Evolutionary conservation across 2,888 invertebrate genomes (phyloP), one percentile per base, ranked within the genome.

Genomic region (Hydrotaea cyrtoneurina): DNA sequence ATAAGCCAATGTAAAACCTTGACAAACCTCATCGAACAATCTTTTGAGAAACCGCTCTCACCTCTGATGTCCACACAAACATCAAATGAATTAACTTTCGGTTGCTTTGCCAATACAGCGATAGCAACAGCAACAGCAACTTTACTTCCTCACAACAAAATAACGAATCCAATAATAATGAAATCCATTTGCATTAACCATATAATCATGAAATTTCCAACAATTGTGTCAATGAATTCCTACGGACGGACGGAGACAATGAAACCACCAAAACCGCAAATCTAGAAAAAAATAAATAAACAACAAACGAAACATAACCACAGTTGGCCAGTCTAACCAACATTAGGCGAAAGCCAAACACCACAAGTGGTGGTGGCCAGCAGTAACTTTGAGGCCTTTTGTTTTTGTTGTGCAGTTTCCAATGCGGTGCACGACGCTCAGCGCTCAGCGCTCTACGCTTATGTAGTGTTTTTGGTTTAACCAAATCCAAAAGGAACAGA

Each of bases 201-300:
- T 59, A 66, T 71, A 71, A 73, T 73, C 73, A 73, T 39, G 57
- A 31, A 69, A 23, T 69, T 69, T 46, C 26, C 57, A 64, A n/a
- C 79, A 74, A 74, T 66, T 74, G 74, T 80, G 79, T 69, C 74
- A 74, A 80, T 80, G 74, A 80, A 74, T 69, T 69, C 74, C 43
- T 46, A 73, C 36, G 43, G 43, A 43, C 7, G 31, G 31, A 31
- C 31, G 31, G 31, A 7, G 55, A 57, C 66, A 57, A 66, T 57
- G 15, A 74, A 66, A 62, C 36, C 8, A 17, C 15, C 64, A 66
- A 62, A 62, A 62, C 62, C 62, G 31, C 62, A 62, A 62, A 59
- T 62, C 36, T 17, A 62, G 31, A 59, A 53, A 19, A 57, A 57
- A 53, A 21, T 17, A 15, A 4, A 23, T 21, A 21, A 8, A 57